Conservation (phyloP, 1,140 invertebrate genomes). For the Drosophila oshimai region DNA sequence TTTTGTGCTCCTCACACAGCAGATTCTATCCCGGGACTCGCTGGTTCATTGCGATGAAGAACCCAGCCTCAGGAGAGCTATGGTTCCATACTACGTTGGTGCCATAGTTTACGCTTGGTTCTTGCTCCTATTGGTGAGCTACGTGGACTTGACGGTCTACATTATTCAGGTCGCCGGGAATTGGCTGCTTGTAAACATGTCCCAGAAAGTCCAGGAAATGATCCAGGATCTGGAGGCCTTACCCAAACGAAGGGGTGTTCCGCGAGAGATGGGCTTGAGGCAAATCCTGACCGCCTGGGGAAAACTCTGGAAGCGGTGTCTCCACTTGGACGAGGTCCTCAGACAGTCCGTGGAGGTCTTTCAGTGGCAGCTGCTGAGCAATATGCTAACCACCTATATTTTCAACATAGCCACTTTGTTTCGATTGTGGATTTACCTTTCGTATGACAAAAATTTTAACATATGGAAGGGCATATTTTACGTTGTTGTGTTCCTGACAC, state of each 20-base stretch:
- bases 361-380: constrained; percentile 42
- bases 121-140: constrained; percentile 30
- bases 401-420: constrained; percentile 38
- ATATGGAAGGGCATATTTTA: not conserved
- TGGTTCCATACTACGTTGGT: not conserved
- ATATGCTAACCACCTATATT: constrained; percentile 45
- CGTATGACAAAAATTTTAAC: not conserved
- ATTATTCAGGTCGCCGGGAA: constrained; percentile 28
- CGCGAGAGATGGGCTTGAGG: constrained; percentile 17
- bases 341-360: constrained; percentile 20
- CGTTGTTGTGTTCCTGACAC: not conserved
- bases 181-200: constrained; percentile 35
- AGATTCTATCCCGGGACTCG: constrained; percentile 12
- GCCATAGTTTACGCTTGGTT: not conserved
- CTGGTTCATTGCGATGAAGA: constrained; percentile 8
- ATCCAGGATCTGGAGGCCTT: constrained; percentile 15
- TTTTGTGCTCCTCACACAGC: constrained; percentile 14
- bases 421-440: constrained; percentile 30
- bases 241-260: not conserved
- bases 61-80: not conserved
- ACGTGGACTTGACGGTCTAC: constrained; percentile 28
- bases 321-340: constrained; percentile 20
- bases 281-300: constrained; percentile 46
- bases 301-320: constrained; percentile 25
- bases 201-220: constrained; percentile 10